Percentiles rank a stretch among this genome's conserved stretches.
Conservation (phyloP, 1,140 invertebrate species). For the Rhopalosiphum maidis region DNA sequence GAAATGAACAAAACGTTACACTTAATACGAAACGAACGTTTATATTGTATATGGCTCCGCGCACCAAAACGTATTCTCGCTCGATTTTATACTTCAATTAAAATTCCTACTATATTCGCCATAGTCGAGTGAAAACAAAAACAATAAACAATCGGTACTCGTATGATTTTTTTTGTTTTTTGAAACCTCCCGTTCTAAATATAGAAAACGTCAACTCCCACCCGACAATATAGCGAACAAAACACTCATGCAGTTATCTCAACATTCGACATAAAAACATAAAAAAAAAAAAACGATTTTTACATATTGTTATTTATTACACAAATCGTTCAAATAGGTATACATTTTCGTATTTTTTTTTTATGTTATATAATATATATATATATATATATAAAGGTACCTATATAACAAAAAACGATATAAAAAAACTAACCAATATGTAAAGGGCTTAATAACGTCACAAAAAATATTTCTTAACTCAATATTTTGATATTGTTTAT, state of each 20-base stretch:
- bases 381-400: background rate
- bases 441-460: background rate
- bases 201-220: background rate
- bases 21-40: background rate
- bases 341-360: background rate
- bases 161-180: background rate
- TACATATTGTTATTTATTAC: background rate
- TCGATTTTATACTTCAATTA: background rate
- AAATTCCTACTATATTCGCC: background rate
- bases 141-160: background rate
- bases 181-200: background rate
- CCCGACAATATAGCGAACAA: background rate
- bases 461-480: background rate
- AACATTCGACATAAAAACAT: background rate
- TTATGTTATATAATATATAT: background rate
- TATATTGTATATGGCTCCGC: background rate
- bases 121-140: background rate
- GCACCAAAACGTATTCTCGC: background rate
- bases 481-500: background rate
- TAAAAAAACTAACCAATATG: background rate
- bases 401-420: background rate
- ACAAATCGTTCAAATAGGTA: background rate
- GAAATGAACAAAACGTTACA: background rate
- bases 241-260: background rate
- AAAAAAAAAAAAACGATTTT: background rate